Conservation (phyloP, 2,888 invertebrate species). For the Cheilosia soror region DNA sequence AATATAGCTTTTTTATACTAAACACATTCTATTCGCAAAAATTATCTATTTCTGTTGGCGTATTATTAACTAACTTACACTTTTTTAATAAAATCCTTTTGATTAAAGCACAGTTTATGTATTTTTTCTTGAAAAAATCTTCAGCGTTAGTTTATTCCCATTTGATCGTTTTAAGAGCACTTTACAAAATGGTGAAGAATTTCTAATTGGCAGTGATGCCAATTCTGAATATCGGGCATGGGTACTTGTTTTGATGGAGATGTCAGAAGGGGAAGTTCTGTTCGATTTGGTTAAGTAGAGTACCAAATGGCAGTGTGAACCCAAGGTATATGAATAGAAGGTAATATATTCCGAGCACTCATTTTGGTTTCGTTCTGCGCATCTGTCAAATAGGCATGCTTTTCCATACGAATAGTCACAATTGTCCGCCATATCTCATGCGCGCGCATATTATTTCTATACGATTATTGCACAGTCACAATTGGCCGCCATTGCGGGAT, state of each 20-base stretch:
- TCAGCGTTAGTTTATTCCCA: slow-evolving; percentile 69
- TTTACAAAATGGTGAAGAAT: slow-evolving; percentile 79
- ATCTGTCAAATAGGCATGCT: no score
- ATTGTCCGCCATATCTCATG: no score
- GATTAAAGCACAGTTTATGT: slow-evolving; percentile 53
- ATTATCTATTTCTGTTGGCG: slow-evolving; percentile 40
- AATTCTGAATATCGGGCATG: not conserved
- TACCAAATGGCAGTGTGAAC: no score
- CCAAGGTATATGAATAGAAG: no score
- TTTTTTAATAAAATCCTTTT: slow-evolving; percentile 75
- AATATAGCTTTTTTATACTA: slow-evolving; percentile 72
- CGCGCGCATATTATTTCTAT: no score
- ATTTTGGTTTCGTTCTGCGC: no score
- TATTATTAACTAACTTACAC: slow-evolving; percentile 76
- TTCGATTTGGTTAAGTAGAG: not conserved
- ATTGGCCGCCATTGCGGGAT: no score
- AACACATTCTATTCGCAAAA: slow-evolving; percentile 45
- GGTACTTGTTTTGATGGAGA: slow-evolving; percentile 35
- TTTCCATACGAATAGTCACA: no score
- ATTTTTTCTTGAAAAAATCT: slow-evolving; percentile 60
- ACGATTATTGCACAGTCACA: no score
- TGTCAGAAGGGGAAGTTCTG: slow-evolving; percentile 49
- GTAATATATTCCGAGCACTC: no score
- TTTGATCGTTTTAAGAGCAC: slow-evolving; percentile 79
- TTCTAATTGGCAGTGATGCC: slow-evolving; percentile 71